Evolutionary conservation across 2,888 invertebrate genomes (phyloP), one percentile per base, ranked within the genome.

Genomic region (Eristalis arbustorum): DNA sequence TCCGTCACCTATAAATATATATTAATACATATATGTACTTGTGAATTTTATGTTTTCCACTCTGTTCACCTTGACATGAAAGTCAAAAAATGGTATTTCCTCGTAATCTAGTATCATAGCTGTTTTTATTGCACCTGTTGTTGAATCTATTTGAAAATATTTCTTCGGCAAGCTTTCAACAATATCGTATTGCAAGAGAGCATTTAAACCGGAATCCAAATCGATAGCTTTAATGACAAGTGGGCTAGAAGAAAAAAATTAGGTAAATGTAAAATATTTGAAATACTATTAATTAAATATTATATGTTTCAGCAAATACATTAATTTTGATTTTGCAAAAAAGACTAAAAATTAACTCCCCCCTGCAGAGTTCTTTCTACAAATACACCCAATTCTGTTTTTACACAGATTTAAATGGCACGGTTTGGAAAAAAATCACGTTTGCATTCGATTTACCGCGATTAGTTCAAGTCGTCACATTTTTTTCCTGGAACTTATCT

Each of bases 161-260:
- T 95, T 94, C 88, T 96, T 95, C 1, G 97, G 97, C 84, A 95
- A 93, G 73, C 96, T 95, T 92, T 98, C 97, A 75, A 97, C 94
- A 88, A 99, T 96, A 91, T 96, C 96, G 93, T 96, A 99, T 89
- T 96, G 95, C 80, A 99, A 94, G 89, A 97, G 94, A 31, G 97
- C 96, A 93, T 98, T 97, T 67, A 96, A 94, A 90, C 97, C 96
- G 57, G 97, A 96, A 93, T 99, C 99, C 1, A 94, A 95, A 93
- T 99, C 99, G 78, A 94, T 94, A 0, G 98, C 97, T 89, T 95
- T 95, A 80, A 99, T 95, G 73, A 98, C 97, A 74, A 99, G 94
- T 57, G 98, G 98, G 89, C 95, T 96, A 42, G 61, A 90, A 90
- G 10, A 18, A 59, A 14, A 64, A 64, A 1, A 2, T 18, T 5